These are phyloP conservation scores for Callimorpha dominula DNA, from an alignment of 2,888 invertebrate genomes.

Conservation along the genomic window DNA sequence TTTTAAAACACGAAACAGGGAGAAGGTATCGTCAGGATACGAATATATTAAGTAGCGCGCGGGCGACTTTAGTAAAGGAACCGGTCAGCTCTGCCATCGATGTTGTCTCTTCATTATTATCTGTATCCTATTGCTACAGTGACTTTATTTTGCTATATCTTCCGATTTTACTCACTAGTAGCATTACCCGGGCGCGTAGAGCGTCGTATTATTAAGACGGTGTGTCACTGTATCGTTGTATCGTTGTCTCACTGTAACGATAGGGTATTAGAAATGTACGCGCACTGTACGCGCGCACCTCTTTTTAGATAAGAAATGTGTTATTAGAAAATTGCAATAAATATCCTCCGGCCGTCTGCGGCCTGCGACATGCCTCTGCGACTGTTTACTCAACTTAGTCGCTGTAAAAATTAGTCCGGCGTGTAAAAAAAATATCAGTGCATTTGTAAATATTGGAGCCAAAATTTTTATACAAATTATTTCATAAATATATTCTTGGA, in stretches of 20 bases:
- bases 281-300: slow-evolving; percentile 78
- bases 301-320: slow-evolving; percentile 83
- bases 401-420: slow-evolving; percentile 82
- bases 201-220: slow-evolving; percentile 40
- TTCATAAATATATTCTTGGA: slow-evolving; percentile 81
- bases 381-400: slow-evolving; percentile 72
- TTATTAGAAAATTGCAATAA: slow-evolving; percentile 83
- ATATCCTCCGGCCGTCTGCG: slow-evolving; percentile 46
- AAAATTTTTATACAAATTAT: slow-evolving; percentile 86
- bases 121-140: slow-evolving; percentile 84
- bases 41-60: slow-evolving; percentile 65
- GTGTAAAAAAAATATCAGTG: slow-evolving; percentile 79
- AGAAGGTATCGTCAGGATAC: slow-evolving; percentile 68
- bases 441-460: slow-evolving; percentile 84
- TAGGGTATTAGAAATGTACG: slow-evolving; percentile 71
- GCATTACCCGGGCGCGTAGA: slow-evolving; percentile 41
- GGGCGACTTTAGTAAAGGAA: slow-evolving; percentile 69
- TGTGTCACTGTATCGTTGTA: slow-evolving; percentile 57
- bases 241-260: slow-evolving; percentile 76
- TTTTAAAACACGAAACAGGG: slow-evolving; percentile 79
- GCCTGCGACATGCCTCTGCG: slow-evolving; percentile 58
- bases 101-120: slow-evolving; percentile 79
- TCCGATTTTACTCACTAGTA: slow-evolving; percentile 65
- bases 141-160: slow-evolving; percentile 77
- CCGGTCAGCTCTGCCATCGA: slow-evolving; percentile 80